Conservation (phyloP, 1,140 invertebrate species). For the Lutraria rhynchaena region DNA sequence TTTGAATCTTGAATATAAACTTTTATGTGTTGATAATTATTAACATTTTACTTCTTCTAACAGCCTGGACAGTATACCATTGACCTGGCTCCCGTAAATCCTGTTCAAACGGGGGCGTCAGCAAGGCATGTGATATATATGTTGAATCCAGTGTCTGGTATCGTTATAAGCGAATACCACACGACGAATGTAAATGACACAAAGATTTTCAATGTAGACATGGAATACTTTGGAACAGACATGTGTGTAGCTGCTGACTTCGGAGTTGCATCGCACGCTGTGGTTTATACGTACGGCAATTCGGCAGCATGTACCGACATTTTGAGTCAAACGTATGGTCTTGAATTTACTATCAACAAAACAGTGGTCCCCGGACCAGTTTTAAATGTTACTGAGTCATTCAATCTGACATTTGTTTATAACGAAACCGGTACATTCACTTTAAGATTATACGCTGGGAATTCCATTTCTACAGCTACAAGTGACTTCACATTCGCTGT, state of each 20-base stretch:
- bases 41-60: slow-evolving; percentile 41
- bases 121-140: slow-evolving; percentile 45
- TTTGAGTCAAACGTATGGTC: too few species aligned
- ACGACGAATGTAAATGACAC: slow-evolving; percentile 44
- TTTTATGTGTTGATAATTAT: background rate
- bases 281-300: slow-evolving; percentile 51
- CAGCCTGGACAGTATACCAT: slow-evolving; percentile 66
- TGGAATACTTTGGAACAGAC: slow-evolving; percentile 74
- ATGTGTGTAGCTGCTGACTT: slow-evolving; percentile 81
- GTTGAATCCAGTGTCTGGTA: slow-evolving; percentile 48
- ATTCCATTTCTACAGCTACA: slow-evolving; percentile 70
- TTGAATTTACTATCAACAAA: too few species aligned
- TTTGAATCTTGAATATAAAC: background rate
- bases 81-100: slow-evolving; percentile 65
- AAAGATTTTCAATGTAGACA: slow-evolving; percentile 73
- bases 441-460: slow-evolving; percentile 73
- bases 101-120: slow-evolving; percentile 29
- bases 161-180: slow-evolving; percentile 30
- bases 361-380: slow-evolving; percentile 21
- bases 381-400: slow-evolving; percentile 41
- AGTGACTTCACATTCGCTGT: slow-evolving; percentile 67
- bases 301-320: slow-evolving; percentile 38
- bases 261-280: slow-evolving; percentile 71
- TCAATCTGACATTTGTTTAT: slow-evolving; percentile 53
- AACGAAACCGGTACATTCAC: slow-evolving; percentile 70